Evolutionary conservation across 2,888 invertebrate genomes (phyloP).

Genomic region (Nomada hirtipes): DNA sequence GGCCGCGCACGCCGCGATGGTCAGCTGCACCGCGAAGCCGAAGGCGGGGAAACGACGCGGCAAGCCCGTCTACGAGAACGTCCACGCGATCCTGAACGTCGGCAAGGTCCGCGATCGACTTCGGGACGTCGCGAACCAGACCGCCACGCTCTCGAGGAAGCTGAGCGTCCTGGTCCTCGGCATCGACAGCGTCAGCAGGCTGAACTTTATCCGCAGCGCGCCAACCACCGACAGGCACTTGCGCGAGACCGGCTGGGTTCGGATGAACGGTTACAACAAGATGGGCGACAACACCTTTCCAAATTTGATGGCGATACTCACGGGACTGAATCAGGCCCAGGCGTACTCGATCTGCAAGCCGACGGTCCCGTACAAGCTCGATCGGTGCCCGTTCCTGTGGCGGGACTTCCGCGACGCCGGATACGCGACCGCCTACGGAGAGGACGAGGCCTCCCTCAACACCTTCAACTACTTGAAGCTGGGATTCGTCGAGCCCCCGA

Average conservation of each 20-base stretch:
- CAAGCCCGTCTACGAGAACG: conserved; percentile 85
- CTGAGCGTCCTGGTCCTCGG: conserved; percentile 92
- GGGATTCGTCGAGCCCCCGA: conserved; percentile 90
- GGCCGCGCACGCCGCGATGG: conserved; percentile 85
- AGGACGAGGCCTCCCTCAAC: conserved; percentile 90
- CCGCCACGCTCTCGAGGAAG: conserved; percentile 80
- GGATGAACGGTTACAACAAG: conserved; percentile 91
- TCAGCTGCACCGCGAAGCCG: conserved; percentile 83
- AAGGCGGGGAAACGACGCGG: conserved; percentile 62
- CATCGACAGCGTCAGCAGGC: conserved; percentile 93
- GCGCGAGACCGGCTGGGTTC: conserved; percentile 89
- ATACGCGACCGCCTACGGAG: conserved; percentile 92
- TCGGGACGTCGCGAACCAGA: not conserved
- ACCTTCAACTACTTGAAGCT: conserved; percentile 91
- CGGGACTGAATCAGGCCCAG: conserved; percentile 87
- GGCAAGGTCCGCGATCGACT: conserved; percentile 84
- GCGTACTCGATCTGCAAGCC: conserved; percentile 86
- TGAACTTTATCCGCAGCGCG: conserved; percentile 91
- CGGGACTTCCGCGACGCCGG: conserved; percentile 89
- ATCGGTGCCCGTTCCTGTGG: conserved; percentile 92
- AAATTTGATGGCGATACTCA: conserved; percentile 93
- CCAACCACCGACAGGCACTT: conserved; percentile 89
- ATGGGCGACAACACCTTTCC: conserved; percentile 96
- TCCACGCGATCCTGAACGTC: conserved; percentile 86
- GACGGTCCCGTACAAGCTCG: conserved; percentile 85